phyloP scores from a whole-genome alignment of 2,888 invertebrate genomes.

The Pyrrhosoma nymphula region DNA sequence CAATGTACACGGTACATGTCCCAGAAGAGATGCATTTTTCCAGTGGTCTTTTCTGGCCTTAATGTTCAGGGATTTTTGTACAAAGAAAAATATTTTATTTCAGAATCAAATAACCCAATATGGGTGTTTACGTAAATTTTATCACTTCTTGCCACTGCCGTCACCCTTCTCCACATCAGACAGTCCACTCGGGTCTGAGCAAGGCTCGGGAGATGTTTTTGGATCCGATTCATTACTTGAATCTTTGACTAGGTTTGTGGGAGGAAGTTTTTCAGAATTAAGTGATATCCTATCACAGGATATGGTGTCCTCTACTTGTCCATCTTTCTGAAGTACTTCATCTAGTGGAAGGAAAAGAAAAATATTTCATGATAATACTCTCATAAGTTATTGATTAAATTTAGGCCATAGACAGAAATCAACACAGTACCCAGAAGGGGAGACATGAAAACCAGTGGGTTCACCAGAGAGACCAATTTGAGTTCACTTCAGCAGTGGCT shows the following conservation, averaged over 20 bases:
- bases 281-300: constrained; percentile 63
- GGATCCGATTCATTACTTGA: constrained; percentile 29
- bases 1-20: constrained; percentile 42
- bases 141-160: constrained; percentile 8
- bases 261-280: constrained; percentile 49
- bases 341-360: constrained; percentile 23
- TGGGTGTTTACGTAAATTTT: constrained; percentile 16
- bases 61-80: background rate
- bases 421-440: no score
- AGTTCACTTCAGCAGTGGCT: no score
- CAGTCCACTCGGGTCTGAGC: constrained; percentile 45
- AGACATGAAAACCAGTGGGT: no score
- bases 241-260: constrained; percentile 60
- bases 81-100: constrained; percentile 39
- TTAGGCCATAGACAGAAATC: no score
- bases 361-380: background rate
- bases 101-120: constrained; percentile 28
- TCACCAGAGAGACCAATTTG: no score
- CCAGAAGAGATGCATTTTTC: constrained; percentile 35
- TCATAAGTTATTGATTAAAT: no score
- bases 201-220: background rate
- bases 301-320: constrained; percentile 40
- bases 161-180: constrained; percentile 45
- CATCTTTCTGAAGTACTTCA: constrained; percentile 54
- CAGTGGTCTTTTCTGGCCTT: constrained; percentile 34